These are phyloP conservation scores for Drosophila vallismaia DNA, from an alignment of 2,888 invertebrate species.

Conservation along the genomic window DNA sequence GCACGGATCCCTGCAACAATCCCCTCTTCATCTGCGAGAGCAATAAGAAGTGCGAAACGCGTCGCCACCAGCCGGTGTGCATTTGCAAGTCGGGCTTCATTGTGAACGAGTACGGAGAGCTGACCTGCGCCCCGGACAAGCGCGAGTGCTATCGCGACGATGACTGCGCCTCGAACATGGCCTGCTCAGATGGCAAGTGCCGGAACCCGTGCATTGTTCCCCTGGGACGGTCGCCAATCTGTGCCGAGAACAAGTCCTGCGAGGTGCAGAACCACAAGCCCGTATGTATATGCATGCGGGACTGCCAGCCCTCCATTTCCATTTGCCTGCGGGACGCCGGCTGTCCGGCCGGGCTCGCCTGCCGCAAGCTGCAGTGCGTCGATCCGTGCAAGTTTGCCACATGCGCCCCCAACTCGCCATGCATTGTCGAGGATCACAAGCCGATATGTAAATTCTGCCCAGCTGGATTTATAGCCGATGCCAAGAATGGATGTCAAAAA, in stretches of 20 bases:
- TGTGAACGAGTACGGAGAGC: slow-evolving; percentile 93
- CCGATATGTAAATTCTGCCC: slow-evolving; percentile 98
- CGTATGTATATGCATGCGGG: slow-evolving; percentile 93
- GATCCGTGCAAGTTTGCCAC: slow-evolving; percentile 94
- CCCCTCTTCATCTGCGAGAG: slow-evolving; percentile 89
- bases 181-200: slow-evolving; percentile 93
- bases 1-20: slow-evolving; percentile 91
- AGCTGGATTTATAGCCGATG: slow-evolving; percentile 95
- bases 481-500: slow-evolving; percentile 97
- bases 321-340: slow-evolving; percentile 95
- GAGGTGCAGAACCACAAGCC: slow-evolving; percentile 94
- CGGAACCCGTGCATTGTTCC: slow-evolving; percentile 92
- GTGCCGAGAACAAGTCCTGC: slow-evolving; percentile 93
- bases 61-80: slow-evolving; percentile 93
- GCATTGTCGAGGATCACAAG: slow-evolving; percentile 97
- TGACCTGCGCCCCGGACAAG: slow-evolving; percentile 93
- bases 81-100: slow-evolving; percentile 95
- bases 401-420: slow-evolving; percentile 93
- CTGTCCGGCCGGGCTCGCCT: slow-evolving; percentile 93
- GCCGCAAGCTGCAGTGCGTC: slow-evolving; percentile 94
- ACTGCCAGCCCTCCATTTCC: slow-evolving; percentile 93
- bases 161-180: slow-evolving; percentile 93
- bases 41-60: slow-evolving; percentile 94
- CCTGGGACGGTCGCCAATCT: slow-evolving; percentile 86
- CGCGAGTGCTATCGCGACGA: slow-evolving; percentile 91